These are phyloP conservation scores for Mnemiopsis leidyi DNA, from an alignment of 37 sponge, comb jelly and placozoan genomes.

Conservation along the genomic window DNA sequence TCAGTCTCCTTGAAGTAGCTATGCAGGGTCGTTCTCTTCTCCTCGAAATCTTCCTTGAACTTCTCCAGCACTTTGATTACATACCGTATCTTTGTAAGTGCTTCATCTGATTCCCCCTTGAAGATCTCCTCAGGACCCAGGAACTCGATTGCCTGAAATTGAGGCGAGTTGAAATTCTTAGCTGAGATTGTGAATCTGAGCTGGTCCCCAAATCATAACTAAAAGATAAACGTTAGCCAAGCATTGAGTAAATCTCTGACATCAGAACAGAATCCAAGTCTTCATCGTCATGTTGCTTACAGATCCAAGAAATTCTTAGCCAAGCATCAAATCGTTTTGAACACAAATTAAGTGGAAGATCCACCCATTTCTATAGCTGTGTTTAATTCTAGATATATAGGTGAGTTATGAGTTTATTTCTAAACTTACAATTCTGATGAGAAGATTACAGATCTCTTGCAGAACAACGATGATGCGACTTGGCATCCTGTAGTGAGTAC, in stretches of 20 bases:
- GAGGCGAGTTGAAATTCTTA: neutral
- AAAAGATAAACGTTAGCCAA: too few relatives aligned
- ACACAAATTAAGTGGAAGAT: too few relatives aligned
- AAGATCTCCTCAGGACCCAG: constrained; percentile 83
- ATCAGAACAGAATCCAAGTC: too few relatives aligned
- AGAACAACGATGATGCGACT: constrained; percentile 83
- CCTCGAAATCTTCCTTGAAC: constrained; percentile 69
- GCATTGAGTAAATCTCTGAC: too few relatives aligned
- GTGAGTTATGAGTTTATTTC: too few relatives aligned
- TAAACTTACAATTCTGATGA: constrained; percentile 86
- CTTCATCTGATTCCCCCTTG: constrained; percentile 85
- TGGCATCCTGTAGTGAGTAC: constrained; percentile 83
- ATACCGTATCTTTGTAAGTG: constrained; percentile 79
- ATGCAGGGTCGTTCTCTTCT: constrained; percentile 67
- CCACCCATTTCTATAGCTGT: too few relatives aligned
- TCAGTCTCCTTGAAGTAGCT: constrained; percentile 76
- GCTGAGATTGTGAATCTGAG: too few relatives aligned
- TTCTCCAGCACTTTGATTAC: constrained; percentile 74
- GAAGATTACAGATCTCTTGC: constrained; percentile 86
- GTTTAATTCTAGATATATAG: too few relatives aligned
- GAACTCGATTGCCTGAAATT: constrained; percentile 64
- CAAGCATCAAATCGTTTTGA: too few relatives aligned
- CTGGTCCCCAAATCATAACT: too few relatives aligned
- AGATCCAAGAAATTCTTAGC: too few relatives aligned
- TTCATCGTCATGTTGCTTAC: too few relatives aligned